Percentiles rank a stretch among this genome's conserved stretches.
These are phyloP conservation scores for Nebria salina DNA, from an alignment of 2,888 invertebrate genomes.

Conservation along the genomic window DNA sequence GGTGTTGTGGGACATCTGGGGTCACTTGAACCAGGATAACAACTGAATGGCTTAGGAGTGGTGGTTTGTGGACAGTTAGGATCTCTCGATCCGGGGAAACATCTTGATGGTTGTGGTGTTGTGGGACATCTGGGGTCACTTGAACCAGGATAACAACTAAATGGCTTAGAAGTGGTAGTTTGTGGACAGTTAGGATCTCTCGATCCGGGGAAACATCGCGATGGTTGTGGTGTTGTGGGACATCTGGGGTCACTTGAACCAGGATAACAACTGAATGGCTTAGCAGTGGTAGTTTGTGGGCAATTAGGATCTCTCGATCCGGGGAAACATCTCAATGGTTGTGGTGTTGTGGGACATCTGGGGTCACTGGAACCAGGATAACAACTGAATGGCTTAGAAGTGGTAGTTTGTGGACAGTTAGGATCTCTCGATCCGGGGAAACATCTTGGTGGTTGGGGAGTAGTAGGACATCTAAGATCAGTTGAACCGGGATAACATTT, in stretches of 20 bases:
- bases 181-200: slow-evolving; percentile 54
- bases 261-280: slow-evolving; percentile 54
- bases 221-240: slow-evolving; percentile 52
- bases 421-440: slow-evolving; percentile 56
- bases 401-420: slow-evolving; percentile 54
- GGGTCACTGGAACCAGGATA: slow-evolving; percentile 54
- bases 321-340: slow-evolving; percentile 54
- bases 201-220: slow-evolving; percentile 54
- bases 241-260: slow-evolving; percentile 54
- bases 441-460: slow-evolving; percentile 53
- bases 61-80: slow-evolving; percentile 54
- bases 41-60: slow-evolving; percentile 48
- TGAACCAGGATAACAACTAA: slow-evolving; percentile 40
- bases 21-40: slow-evolving; percentile 50
- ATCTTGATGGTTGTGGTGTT: slow-evolving; percentile 51
- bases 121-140: slow-evolving; percentile 54
- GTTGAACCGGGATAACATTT: slow-evolving; percentile 53
- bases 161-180: slow-evolving; percentile 52
- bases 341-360: slow-evolving; percentile 51
- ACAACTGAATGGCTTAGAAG: slow-evolving; percentile 49
- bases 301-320: slow-evolving; percentile 59
- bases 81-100: slow-evolving; percentile 58
- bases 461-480: slow-evolving; percentile 53
- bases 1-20: slow-evolving; percentile 52
- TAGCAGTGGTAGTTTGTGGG: slow-evolving; percentile 47